phyloP scores from a whole-genome alignment of 2,113 vertebrate species.

The Anhinga rufa region DNA sequence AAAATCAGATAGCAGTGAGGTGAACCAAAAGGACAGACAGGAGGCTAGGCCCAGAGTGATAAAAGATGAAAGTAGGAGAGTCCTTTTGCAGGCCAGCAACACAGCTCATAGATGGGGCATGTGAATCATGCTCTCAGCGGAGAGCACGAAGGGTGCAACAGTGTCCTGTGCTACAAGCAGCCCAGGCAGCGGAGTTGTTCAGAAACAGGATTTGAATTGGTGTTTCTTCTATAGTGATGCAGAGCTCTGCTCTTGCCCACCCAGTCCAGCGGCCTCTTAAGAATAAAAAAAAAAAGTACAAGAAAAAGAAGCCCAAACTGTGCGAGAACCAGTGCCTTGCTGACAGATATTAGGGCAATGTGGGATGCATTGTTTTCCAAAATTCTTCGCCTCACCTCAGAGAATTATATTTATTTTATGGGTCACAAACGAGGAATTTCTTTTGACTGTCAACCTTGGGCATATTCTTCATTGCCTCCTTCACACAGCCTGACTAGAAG shows the following conservation, averaged over 20 bases:
- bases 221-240: neutral
- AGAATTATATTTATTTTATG: constrained; percentile 13
- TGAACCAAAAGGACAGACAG: neutral
- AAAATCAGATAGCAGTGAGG: neutral
- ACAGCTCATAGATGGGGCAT: rapidly evolving
- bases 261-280: neutral
- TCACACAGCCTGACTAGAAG: neutral
- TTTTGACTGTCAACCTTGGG: neutral
- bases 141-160: neutral
- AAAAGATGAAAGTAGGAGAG: neutral
- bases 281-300: neutral
- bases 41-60: neutral
- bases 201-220: neutral
- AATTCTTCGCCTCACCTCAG: neutral
- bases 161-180: neutral
- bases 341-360: neutral
- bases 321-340: neutral
- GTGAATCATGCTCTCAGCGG: neutral
- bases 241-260: neutral
- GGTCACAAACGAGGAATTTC: neutral
- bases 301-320: neutral
- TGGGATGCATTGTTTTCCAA: neutral
- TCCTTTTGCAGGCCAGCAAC: neutral
- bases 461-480: neutral
- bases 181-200: neutral